These are phyloP conservation scores for Brenthis daphne DNA, from an alignment of 2,888 invertebrate genomes.

Conservation along the genomic window DNA sequence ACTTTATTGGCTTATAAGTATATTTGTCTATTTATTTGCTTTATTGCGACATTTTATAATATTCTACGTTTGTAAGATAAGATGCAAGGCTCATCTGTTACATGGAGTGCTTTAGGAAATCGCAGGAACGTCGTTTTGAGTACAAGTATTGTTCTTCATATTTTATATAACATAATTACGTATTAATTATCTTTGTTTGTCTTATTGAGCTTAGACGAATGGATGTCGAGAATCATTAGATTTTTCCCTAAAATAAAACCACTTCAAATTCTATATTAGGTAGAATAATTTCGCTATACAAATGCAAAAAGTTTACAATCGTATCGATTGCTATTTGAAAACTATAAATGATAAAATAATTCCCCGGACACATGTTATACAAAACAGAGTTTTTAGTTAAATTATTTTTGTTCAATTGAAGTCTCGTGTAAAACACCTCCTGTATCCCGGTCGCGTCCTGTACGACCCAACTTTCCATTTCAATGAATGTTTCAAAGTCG, in stretches of 20 bases:
- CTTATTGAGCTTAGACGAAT: too few relatives aligned
- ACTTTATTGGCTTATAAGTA: slow-evolving; percentile 51
- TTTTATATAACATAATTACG: neutral
- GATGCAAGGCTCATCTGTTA: slow-evolving; percentile 68
- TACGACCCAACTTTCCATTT: slow-evolving; percentile 67
- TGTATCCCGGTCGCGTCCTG: slow-evolving; percentile 47
- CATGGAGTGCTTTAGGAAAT: slow-evolving; percentile 57
- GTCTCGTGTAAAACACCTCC: slow-evolving; percentile 58
- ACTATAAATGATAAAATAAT: slow-evolving; percentile 3
- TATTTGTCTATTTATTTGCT: slow-evolving; percentile 77
- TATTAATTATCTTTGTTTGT: too few relatives aligned
- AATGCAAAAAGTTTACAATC: neutral
- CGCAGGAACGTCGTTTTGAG: slow-evolving; percentile 28
- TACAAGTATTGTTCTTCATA: slow-evolving; percentile 15
- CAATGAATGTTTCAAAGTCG: slow-evolving; percentile 75
- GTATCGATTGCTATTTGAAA: neutral
- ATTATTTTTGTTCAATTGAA: slow-evolving; percentile 38
- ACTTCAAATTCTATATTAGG: too few relatives aligned
- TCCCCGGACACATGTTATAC: slow-evolving; percentile 5
- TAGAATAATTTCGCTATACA: neutral
- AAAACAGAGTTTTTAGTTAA: slow-evolving; percentile 18
- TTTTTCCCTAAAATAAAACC: too few relatives aligned
- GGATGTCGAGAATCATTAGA: too few relatives aligned
- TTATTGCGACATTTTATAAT: slow-evolving; percentile 80
- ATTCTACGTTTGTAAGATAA: slow-evolving; percentile 74